Conservation (phyloP, 2,113 vertebrate species). For the Bettongia penicillata region DNA sequence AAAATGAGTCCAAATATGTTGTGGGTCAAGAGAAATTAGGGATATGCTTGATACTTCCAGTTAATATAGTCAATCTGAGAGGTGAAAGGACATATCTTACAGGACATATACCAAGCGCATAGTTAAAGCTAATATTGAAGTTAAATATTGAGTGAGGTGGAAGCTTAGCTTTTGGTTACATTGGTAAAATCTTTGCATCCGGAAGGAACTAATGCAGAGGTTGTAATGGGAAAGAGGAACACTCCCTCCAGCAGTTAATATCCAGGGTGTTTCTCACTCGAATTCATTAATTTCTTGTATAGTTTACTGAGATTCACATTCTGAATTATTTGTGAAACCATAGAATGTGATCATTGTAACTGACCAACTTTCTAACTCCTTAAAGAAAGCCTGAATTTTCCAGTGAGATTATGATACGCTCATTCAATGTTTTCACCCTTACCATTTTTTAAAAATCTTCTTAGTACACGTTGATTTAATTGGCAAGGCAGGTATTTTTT, state of each 20-base stretch:
- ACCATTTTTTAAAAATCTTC: background rate
- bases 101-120: conserved; percentile 29
- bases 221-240: conserved; percentile 53
- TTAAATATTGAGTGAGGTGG: conserved; percentile 45
- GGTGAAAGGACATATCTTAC: conserved; percentile 12
- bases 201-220: background rate
- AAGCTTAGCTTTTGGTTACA: conserved; percentile 8
- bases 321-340: conserved; percentile 11
- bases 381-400: conserved; percentile 6
- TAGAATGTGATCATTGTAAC: background rate
- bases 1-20: conserved; percentile 33
- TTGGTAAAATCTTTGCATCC: background rate
- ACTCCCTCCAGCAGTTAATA: conserved; percentile 37
- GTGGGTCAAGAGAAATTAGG: conserved; percentile 47
- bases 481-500: background rate
- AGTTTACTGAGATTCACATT: conserved; percentile 30
- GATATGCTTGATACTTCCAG: conserved; percentile 3
- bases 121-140: conserved; percentile 32
- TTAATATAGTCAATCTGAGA: background rate
- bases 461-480: background rate
- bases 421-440: background rate
- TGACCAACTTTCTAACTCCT: conserved; percentile 4
- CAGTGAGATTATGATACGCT: background rate
- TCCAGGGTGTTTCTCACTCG: background rate
- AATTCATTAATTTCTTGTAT: conserved; percentile 47